Percentiles rank a stretch among this genome's conserved stretches.
These are phyloP conservation scores for Orthochromis indermauri DNA, from an alignment of 2,113 vertebrate species.

Conservation along the genomic window DNA sequence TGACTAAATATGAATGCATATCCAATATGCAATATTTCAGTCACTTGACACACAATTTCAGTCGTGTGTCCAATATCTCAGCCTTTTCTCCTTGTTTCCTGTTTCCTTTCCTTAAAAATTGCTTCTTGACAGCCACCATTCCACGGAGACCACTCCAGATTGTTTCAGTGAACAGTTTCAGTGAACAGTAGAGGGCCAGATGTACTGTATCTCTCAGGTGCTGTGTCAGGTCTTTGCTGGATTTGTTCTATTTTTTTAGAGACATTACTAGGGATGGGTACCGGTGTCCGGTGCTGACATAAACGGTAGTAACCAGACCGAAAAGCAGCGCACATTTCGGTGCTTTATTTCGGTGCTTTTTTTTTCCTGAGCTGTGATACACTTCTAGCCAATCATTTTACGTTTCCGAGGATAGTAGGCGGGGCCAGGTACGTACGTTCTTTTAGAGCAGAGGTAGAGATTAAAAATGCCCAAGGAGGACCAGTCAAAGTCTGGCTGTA, in stretches of 20 bases:
- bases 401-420: too few species aligned
- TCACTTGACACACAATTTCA: neutral
- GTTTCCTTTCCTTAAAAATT: neutral
- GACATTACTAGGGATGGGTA: too few species aligned
- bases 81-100: neutral
- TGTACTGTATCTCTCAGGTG: neutral
- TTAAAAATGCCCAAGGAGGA: too few species aligned
- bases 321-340: too few species aligned
- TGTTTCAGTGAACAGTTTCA: neutral
- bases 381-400: too few species aligned
- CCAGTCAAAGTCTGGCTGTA: too few species aligned
- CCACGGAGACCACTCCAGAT: neutral
- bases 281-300: too few species aligned
- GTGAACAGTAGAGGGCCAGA: neutral
- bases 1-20: neutral
- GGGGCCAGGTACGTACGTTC: too few species aligned
- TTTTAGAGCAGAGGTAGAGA: too few species aligned
- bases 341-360: too few species aligned
- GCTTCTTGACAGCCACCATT: neutral
- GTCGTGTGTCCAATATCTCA: neutral
- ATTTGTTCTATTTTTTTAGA: neutral
- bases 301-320: too few species aligned
- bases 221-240: neutral
- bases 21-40: neutral
- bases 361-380: too few species aligned